A percentile compares a stretch with the other conserved stretches of the same genome.
phyloP scores from a whole-genome alignment of 2,888 invertebrate species.

The Drosophila gaucha region DNA sequence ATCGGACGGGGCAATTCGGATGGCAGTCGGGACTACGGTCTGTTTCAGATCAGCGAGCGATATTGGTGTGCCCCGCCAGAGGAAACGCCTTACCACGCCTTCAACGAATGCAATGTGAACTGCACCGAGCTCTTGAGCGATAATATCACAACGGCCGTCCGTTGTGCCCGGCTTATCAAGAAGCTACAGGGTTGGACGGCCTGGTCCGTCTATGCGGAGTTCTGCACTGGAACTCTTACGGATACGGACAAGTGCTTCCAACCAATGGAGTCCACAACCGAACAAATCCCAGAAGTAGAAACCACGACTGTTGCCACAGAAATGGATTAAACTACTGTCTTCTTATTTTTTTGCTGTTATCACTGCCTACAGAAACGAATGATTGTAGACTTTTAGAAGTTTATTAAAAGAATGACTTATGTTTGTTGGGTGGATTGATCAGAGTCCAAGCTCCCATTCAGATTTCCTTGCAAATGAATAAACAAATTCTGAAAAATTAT shows the following conservation, averaged over 20 bases:
- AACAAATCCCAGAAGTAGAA: slow-evolving; percentile 7
- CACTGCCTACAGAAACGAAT: slow-evolving; percentile 57
- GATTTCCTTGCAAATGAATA: no score
- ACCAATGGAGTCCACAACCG: not conserved
- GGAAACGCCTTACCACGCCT: slow-evolving; percentile 59
- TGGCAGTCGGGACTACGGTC: slow-evolving; percentile 85
- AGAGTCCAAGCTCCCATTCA: no score
- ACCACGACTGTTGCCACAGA: slow-evolving; percentile 32
- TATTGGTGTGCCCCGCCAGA: slow-evolving; percentile 82
- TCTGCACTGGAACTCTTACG: slow-evolving; percentile 74
- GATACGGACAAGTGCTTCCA: slow-evolving; percentile 66
- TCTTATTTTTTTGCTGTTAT: slow-evolving; percentile 36
- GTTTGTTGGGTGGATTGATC: no score
- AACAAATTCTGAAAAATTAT: no score
- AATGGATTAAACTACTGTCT: slow-evolving; percentile 22
- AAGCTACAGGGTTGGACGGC: slow-evolving; percentile 82
- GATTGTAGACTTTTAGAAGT: slow-evolving; percentile 24
- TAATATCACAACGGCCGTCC: slow-evolving; percentile 79
- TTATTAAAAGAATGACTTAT: no score
- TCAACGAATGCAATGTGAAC: slow-evolving; percentile 81
- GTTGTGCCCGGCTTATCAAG: slow-evolving; percentile 79
- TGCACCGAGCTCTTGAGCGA: slow-evolving; percentile 80
- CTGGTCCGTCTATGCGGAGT: slow-evolving; percentile 81
- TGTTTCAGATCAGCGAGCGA: slow-evolving; percentile 84
- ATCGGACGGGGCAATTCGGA: slow-evolving; percentile 85